These are phyloP conservation scores for Dusona sp. DNA, from an alignment of 2,888 invertebrate genomes.

Conservation along the genomic window DNA sequence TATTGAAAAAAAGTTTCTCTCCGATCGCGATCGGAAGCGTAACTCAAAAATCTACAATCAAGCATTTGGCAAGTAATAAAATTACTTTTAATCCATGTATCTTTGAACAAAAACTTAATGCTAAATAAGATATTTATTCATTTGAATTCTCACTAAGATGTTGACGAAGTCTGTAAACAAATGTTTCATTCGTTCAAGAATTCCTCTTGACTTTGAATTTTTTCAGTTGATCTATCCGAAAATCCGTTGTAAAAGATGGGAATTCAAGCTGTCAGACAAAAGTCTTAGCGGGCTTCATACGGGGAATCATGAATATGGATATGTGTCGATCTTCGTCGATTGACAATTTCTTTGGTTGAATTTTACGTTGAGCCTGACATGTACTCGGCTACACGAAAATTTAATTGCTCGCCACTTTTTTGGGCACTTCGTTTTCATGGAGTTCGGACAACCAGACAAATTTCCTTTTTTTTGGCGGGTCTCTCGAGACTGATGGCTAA, in stretches of 20 bases:
- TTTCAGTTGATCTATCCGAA: not conserved
- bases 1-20: not conserved
- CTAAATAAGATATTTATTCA: not conserved
- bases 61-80: not conserved
- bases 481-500: conserved; percentile 52
- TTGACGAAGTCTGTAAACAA: not conserved
- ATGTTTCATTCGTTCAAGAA: conserved; percentile 60
- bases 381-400: conserved; percentile 14
- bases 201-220: conserved; percentile 23
- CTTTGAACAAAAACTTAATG: not conserved
- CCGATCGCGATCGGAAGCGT: not conserved
- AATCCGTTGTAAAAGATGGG: not conserved
- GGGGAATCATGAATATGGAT: conserved; percentile 48
- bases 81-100: not conserved
- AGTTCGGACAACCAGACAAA: conserved; percentile 17
- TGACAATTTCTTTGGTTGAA: not conserved
- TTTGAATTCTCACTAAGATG: conserved; percentile 43
- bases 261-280: conserved; percentile 32
- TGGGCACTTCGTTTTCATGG: conserved; percentile 8
- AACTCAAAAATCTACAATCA: not conserved
- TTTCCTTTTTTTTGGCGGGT: conserved; percentile 26
- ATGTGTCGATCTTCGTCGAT: conserved; percentile 6
- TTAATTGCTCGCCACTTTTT: conserved; percentile 35
- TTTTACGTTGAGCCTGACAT: not conserved
- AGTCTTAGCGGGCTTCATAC: conserved; percentile 5